phyloP scores from a whole-genome alignment of 2,797 vertebrate species.

The Remorina albescens region DNA sequence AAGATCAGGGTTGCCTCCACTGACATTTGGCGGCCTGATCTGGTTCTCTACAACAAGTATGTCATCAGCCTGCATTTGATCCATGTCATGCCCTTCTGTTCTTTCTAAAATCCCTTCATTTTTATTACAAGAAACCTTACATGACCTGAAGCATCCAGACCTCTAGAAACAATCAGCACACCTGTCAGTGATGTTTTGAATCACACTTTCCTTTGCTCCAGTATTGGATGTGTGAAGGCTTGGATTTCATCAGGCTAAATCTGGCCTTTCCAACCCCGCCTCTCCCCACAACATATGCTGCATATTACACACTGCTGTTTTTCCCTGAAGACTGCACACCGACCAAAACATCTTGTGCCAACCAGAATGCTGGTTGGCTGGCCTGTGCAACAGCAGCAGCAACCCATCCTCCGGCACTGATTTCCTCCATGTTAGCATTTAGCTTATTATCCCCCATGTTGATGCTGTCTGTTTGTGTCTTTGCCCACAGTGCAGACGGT shows the following conservation, averaged over 20 bases:
- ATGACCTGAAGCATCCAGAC: slow-evolving; percentile 16
- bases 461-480: slow-evolving; percentile 47
- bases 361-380: slow-evolving; percentile 60
- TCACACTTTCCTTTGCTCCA: slow-evolving; percentile 38
- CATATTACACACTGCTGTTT: slow-evolving; percentile 66
- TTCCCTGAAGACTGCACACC: slow-evolving; percentile 67
- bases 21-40: slow-evolving; percentile 92
- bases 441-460: slow-evolving; percentile 41
- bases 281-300: slow-evolving; percentile 71
- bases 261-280: slow-evolving; percentile 47
- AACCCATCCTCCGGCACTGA: slow-evolving; percentile 57
- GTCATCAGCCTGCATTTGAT: slow-evolving; percentile 35
- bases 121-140: slow-evolving; percentile 17
- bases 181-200: slow-evolving; percentile 48
- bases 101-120: background rate
- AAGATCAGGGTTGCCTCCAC: slow-evolving; percentile 92
- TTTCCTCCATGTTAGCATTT: slow-evolving; percentile 67
- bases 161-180: slow-evolving; percentile 43
- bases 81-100: slow-evolving; percentile 3
- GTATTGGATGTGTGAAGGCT: slow-evolving; percentile 61
- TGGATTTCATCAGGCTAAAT: slow-evolving; percentile 79
- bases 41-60: slow-evolving; percentile 98
- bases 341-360: slow-evolving; percentile 59
- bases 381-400: slow-evolving; percentile 18
- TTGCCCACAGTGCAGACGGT: slow-evolving; percentile 88